Evolutionary conservation across 2,888 invertebrate species (phyloP).

Genomic region (Therioaphis trifolii): DNA sequence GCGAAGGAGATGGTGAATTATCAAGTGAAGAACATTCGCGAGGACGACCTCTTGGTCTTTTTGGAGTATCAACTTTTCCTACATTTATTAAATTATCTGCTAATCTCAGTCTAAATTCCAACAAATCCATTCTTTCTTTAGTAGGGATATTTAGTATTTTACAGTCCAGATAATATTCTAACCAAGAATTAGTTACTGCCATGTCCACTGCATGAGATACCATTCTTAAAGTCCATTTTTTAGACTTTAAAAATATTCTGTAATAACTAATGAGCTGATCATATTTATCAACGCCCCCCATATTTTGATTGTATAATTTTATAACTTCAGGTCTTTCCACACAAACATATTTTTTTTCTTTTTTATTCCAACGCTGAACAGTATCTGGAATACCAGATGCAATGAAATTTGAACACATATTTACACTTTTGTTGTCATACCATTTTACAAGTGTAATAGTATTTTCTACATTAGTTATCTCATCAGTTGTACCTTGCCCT

Average conservation of each 20-base stretch:
- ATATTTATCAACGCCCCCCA: conserved; percentile 64
- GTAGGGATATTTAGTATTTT: conserved; percentile 1
- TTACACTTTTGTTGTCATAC: conserved; percentile 62
- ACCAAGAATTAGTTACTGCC: conserved; percentile 61
- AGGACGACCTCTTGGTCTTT: neutral
- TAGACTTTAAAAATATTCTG: conserved; percentile 62
- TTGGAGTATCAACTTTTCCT: neutral
- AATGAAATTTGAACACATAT: conserved; percentile 61
- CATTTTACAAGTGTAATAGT: conserved; percentile 59
- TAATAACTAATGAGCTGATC: conserved; percentile 63
- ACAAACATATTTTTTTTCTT: conserved; percentile 15
- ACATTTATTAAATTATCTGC: conserved; percentile 11
- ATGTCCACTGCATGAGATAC: conserved; percentile 63
- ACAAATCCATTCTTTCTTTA: conserved; percentile 56
- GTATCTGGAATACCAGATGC: conserved; percentile 43
- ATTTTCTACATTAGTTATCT: conserved; percentile 40
- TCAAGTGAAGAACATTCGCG: neutral
- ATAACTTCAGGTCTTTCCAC: no score
- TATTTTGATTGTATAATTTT: conserved; percentile 62
- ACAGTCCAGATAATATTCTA: conserved; percentile 59
- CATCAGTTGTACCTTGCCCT: conserved; percentile 29
- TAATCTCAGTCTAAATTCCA: conserved; percentile 6
- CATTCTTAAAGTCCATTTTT: conserved; percentile 64
- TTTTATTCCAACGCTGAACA: conserved; percentile 63
- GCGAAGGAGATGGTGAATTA: neutral